A percentile compares a stretch with the other conserved stretches of the same genome.
Conservation (phyloP, 30 jellyfish, hydroid and myxozoan genomes). For the Pseudorhiza aurosa region DNA sequence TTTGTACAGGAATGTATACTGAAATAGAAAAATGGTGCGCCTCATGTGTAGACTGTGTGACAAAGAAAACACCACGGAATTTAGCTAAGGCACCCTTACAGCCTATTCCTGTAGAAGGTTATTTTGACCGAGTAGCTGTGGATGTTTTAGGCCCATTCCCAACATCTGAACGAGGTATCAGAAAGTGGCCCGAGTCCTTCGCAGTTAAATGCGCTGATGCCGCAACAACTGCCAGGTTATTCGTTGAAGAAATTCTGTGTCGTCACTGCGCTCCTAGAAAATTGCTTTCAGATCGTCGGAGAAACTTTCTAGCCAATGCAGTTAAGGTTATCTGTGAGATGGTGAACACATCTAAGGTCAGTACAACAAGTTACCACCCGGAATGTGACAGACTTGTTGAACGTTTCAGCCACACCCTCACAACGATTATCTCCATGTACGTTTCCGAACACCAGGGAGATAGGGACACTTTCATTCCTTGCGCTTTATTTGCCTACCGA, state of each 20-base stretch:
- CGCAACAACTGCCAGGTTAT: slow-evolving; percentile 47
- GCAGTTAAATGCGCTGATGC: slow-evolving; percentile 60
- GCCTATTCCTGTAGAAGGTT: slow-evolving; percentile 69
- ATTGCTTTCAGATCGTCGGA: slow-evolving; percentile 61
- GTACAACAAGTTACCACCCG: slow-evolving; percentile 55
- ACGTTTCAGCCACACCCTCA: slow-evolving; percentile 53
- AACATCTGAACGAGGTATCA: slow-evolving; percentile 46
- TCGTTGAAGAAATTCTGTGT: slow-evolving; percentile 56
- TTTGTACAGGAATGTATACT: slow-evolving; percentile 64
- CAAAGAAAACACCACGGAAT: slow-evolving; percentile 13
- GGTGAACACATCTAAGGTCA: slow-evolving; percentile 16
- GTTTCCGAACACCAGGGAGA: slow-evolving; percentile 50
- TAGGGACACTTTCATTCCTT: slow-evolving; percentile 53
- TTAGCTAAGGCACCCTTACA: slow-evolving; percentile 45
- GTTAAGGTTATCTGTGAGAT: slow-evolving; percentile 57
- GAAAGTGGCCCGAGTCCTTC: slow-evolving; percentile 72
- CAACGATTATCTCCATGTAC: slow-evolving; percentile 49
- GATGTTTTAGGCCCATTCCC: slow-evolving; percentile 82
- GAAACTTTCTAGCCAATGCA: slow-evolving; percentile 46
- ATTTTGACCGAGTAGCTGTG: slow-evolving; percentile 71
- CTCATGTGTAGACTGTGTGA: slow-evolving; percentile 66
- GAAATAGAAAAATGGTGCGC: slow-evolving; percentile 55
- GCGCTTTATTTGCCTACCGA: slow-evolving; percentile 52
- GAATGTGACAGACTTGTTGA: slow-evolving; percentile 62
- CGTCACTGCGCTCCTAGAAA: slow-evolving; percentile 68